phyloP scores from a whole-genome alignment of 2,797 vertebrate genomes.

The Rhincodon typus region DNA sequence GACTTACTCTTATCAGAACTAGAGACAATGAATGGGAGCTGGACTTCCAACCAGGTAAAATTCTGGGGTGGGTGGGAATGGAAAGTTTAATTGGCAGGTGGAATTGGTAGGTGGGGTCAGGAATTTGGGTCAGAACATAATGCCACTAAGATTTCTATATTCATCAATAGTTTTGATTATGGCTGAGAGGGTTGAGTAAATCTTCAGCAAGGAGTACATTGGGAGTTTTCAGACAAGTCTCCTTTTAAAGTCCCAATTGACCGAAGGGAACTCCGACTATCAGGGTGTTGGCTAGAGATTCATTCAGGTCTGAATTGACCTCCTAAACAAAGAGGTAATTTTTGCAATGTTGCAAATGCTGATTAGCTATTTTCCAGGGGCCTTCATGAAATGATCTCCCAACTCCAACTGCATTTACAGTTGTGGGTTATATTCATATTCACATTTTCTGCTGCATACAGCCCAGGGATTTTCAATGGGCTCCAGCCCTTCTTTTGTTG shows the following conservation, averaged over 20 bases:
- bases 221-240: too few species aligned
- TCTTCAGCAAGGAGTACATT: too few species aligned
- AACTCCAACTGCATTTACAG: neutral
- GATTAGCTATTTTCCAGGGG: too few species aligned
- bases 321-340: neutral
- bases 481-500: neutral
- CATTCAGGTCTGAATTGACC: neutral
- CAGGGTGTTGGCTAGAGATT: neutral
- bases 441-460: neutral
- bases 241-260: too few species aligned
- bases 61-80: neutral
- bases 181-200: too few species aligned
- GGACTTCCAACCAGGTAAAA: neutral
- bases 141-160: too few species aligned
- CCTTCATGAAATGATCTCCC: neutral
- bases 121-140: too few species aligned
- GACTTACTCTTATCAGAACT: neutral
- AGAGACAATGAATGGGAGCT: neutral
- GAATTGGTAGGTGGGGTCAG: too few species aligned
- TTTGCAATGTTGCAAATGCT: neutral
- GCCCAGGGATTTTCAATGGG: too few species aligned
- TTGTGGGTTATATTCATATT: neutral
- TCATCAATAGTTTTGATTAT: too few species aligned
- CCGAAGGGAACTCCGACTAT: neutral
- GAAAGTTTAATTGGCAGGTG: neutral